Evolutionary conservation across 2,797 vertebrate species (phyloP).

Genomic region (Uromys caudimaculatus): DNA sequence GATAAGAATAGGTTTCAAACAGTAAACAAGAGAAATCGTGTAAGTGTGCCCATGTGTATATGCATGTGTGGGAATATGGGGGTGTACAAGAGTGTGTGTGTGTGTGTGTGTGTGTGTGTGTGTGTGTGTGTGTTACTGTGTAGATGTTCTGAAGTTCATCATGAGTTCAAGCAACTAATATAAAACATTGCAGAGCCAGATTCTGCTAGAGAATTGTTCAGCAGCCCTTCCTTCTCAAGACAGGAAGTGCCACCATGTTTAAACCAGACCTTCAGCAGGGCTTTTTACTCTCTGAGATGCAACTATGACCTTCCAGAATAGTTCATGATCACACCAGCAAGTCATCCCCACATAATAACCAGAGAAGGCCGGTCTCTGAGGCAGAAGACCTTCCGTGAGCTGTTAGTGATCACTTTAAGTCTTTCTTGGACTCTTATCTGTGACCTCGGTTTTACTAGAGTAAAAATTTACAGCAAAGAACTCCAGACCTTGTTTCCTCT

Average conservation of each 20-base stretch:
- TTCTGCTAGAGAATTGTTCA: conserved; percentile 70
- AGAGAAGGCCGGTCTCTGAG: not conserved
- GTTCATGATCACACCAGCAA: rapidly evolving
- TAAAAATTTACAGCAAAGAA: conserved; percentile 68
- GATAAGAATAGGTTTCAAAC: not conserved
- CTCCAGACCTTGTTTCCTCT: conserved; percentile 38
- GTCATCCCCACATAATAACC: not conserved
- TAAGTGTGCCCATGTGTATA: not conserved
- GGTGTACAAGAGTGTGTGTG: not conserved
- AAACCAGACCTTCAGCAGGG: conserved; percentile 45
- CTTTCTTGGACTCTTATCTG: conserved; percentile 67
- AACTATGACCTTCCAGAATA: not conserved
- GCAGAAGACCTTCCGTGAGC: conserved; percentile 18
- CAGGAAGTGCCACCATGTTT: conserved; percentile 71
- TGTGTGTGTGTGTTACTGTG: not conserved
- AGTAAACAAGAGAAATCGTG: not conserved
- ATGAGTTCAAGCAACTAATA: conserved; percentile 43
- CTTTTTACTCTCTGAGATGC: conserved; percentile 55
- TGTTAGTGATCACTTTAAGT: conserved; percentile 51
- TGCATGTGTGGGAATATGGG: not conserved
- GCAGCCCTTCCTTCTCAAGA: conserved; percentile 64
- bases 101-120: not conserved
- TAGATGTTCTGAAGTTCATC: conserved; percentile 73
- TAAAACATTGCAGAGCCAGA: not conserved
- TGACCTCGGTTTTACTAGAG: conserved; percentile 22